Conservation (phyloP, 2,113 vertebrate genomes). For the Urocolius indicus region DNA sequence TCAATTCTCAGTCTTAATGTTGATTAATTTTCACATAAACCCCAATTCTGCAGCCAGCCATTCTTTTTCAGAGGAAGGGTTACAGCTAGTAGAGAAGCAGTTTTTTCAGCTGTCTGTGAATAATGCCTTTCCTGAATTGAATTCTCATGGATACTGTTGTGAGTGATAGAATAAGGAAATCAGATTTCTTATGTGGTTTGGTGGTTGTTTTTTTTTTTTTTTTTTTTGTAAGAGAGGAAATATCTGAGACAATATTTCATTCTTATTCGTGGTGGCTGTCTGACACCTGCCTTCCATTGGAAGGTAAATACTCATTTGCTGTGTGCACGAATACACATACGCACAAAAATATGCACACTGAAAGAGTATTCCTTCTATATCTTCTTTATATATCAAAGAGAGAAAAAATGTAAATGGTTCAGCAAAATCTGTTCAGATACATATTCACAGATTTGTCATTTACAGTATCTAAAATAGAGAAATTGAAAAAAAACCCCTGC, state of each 20-base stretch:
- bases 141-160: not conserved
- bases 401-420: not conserved
- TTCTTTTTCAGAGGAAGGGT: not conserved
- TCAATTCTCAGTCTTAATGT: not conserved
- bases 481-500: not conserved
- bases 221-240: not conserved
- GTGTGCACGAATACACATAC: not conserved
- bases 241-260: not conserved
- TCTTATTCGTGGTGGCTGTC: not conserved
- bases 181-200: not conserved
- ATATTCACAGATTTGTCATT: not conserved
- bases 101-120: not conserved
- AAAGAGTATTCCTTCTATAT: not conserved
- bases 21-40: slow-evolving; percentile 1
- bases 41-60: not conserved
- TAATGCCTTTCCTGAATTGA: not conserved
- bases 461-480: not conserved
- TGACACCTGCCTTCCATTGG: not conserved
- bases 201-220: too few species aligned
- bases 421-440: not conserved
- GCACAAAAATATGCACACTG: not conserved
- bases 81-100: not conserved
- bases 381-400: not conserved
- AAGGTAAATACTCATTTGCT: not conserved
- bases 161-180: not conserved